Percentiles rank a stretch among this genome's conserved stretches.
Conservation (phyloP, 1,140 invertebrate species). For the Pteromalus puparum region DNA sequence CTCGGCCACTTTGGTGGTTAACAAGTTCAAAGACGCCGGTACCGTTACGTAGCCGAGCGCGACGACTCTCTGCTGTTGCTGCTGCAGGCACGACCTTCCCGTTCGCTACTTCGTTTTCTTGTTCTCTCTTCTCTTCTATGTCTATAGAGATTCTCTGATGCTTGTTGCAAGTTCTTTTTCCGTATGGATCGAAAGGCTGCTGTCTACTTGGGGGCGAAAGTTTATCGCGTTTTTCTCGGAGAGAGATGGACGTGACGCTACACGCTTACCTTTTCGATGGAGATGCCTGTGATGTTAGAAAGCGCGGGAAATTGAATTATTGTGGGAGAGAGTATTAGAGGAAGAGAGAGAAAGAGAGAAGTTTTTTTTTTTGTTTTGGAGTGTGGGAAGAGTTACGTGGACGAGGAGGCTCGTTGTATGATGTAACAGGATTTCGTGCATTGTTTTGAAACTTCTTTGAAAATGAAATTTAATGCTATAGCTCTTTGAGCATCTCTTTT, state of each 20-base stretch:
- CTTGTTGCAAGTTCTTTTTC: background rate
- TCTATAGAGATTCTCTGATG: background rate
- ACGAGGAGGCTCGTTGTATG: no score
- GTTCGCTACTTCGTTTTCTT: background rate
- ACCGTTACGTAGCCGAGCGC: constrained; percentile 39
- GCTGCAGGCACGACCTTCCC: constrained; percentile 10
- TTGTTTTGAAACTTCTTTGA: background rate
- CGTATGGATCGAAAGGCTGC: no score
- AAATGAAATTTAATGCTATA: no score
- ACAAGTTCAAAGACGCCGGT: constrained; percentile 46
- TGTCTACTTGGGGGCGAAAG: constrained; percentile 2
- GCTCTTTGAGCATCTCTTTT: no score
- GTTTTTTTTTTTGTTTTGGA: background rate
- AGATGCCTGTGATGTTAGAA: background rate
- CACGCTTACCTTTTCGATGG: background rate
- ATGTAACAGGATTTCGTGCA: background rate
- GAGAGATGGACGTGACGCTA: background rate
- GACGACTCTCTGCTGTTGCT: background rate
- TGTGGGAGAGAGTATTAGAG: background rate
- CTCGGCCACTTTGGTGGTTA: constrained; percentile 49
- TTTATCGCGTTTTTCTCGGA: background rate
- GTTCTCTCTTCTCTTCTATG: background rate
- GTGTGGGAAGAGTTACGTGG: background rate
- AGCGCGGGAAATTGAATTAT: background rate
- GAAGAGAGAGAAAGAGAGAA: background rate